phyloP scores from a whole-genome alignment of 2,113 vertebrate species.

The Dromas ardeola region DNA sequence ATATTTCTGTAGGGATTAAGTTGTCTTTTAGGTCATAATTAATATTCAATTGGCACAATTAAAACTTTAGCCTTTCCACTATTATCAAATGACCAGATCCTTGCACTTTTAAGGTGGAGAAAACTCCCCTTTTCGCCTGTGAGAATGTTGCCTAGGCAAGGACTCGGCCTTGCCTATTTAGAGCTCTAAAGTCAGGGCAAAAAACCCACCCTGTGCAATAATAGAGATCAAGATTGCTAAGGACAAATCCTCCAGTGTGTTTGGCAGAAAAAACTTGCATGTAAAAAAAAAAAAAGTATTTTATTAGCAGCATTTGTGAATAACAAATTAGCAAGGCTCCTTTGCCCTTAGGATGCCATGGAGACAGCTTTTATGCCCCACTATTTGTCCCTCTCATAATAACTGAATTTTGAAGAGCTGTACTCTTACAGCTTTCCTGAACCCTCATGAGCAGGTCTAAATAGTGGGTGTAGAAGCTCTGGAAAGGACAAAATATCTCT shows the following conservation, averaged over 20 bases:
- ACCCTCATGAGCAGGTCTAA: neutral
- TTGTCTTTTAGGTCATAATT: neutral
- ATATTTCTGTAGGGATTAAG: neutral
- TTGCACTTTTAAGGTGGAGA: neutral
- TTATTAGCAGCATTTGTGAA: conserved; percentile 24
- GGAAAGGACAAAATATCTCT: neutral
- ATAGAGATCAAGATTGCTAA: conserved; percentile 7
- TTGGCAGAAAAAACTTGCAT: neutral
- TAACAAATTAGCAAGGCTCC: neutral
- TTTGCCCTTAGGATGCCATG: neutral
- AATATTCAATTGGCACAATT: neutral
- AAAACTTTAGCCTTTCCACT: neutral
- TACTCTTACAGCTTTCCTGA: neutral
- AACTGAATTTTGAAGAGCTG: conserved; percentile 28
- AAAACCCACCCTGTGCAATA: neutral
- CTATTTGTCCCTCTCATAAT: neutral
- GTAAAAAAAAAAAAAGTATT: neutral
- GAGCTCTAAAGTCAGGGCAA: neutral
- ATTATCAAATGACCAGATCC: neutral
- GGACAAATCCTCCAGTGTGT: neutral
- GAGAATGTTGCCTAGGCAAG: neutral
- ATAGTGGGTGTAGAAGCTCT: neutral
- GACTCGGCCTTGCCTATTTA: neutral
- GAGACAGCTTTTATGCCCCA: neutral
- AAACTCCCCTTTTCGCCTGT: neutral